Evolutionary conservation across 1,140 invertebrate genomes (phyloP).

Genomic region (Ips typographus): DNA sequence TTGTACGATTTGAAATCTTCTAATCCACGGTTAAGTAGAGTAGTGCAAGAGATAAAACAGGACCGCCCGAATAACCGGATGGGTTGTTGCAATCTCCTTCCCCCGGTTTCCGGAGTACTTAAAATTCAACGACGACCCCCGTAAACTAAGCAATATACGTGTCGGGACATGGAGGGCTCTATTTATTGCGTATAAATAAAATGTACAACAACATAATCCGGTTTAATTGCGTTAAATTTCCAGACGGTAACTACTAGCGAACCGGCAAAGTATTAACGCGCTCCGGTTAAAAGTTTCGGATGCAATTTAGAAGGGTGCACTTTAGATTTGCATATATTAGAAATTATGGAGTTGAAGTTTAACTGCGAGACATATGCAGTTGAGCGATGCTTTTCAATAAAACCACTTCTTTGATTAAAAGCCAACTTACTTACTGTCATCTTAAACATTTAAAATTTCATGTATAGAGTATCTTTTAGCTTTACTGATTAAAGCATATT

Average conservation of each 20-base stretch:
- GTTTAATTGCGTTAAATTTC: conserved; percentile 30
- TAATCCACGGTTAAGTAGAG: no score
- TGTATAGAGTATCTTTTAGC: no score
- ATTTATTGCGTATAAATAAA: conserved; percentile 34
- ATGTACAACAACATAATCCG: conserved; percentile 29
- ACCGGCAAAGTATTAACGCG: conserved; percentile 2
- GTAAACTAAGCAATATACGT: conserved; percentile 25
- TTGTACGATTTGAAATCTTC: no score
- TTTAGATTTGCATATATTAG: conserved; percentile 25
- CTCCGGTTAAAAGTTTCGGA: conserved; percentile 18
- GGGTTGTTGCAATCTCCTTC: neutral
- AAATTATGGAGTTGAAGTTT: conserved; percentile 4
- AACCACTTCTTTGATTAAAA: neutral
- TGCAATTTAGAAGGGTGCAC: conserved; percentile 16
- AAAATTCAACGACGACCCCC: conserved; percentile 15
- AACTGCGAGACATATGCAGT: neutral
- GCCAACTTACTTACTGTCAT: no score
- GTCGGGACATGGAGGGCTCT: conserved; percentile 4
- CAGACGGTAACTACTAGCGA: conserved; percentile 7
- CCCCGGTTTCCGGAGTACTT: conserved; percentile 10
- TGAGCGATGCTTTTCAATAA: neutral
- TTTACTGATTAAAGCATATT: no score
- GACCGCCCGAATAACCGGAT: no score
- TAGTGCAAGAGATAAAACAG: no score
- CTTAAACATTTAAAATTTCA: no score